phyloP scores from a whole-genome alignment of 30 jellyfish, hydroid and myxozoan species.

The Calvadosia cruxmelitensis region DNA sequence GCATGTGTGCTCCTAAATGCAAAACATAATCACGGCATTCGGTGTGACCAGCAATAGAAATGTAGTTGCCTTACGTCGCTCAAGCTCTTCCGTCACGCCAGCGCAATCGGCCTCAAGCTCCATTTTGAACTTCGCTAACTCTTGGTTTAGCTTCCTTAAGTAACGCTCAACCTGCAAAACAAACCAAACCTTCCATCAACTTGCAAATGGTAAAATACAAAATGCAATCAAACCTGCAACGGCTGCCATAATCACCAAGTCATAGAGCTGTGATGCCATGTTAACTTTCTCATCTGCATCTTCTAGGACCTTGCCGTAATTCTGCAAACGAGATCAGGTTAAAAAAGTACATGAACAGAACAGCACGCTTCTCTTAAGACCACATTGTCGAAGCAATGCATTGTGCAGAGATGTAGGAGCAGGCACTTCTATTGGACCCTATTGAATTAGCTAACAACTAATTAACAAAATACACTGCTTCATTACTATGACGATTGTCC shows the following conservation, averaged over 20 bases:
- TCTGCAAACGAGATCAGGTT: no score
- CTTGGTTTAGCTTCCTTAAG: constrained; percentile 84
- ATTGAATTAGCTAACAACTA: no score
- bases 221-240: no score
- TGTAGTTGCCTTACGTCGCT: constrained; percentile 42
- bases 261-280: constrained; percentile 90
- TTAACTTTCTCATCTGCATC: constrained; percentile 98
- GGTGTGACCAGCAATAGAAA: background rate
- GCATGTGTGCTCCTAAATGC: background rate
- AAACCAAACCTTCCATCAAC: background rate
- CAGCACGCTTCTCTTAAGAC: no score
- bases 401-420: no score
- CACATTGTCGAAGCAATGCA: no score
- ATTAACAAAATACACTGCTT: no score
- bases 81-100: constrained; percentile 86
- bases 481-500: no score
- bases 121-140: constrained; percentile 83
- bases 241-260: constrained; percentile 33
- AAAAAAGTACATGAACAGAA: no score
- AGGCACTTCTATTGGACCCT: no score
- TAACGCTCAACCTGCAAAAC: constrained; percentile 78
- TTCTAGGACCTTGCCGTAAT: constrained; percentile 78
- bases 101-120: constrained; percentile 99
- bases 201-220: background rate
- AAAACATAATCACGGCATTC: background rate